A percentile compares a stretch with the other conserved stretches of the same genome.
These are phyloP conservation scores for Hylyphantes graminicola DNA, from an alignment of 1,140 invertebrate species.

Conservation along the genomic window DNA sequence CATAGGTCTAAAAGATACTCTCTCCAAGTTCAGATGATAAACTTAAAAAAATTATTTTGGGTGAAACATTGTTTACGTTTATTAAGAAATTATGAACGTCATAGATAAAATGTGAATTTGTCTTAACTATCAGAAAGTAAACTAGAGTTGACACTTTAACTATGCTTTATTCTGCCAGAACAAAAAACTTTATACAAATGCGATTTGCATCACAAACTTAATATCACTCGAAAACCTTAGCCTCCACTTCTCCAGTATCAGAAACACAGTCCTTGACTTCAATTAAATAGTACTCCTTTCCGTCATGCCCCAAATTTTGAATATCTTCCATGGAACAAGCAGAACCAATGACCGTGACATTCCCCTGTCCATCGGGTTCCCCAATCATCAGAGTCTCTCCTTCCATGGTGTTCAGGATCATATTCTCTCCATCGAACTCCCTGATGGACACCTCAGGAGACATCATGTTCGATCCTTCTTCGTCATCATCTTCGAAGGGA, in stretches of 20 bases:
- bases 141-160: constrained; percentile 9
- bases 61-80: not conserved
- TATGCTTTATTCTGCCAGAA: not conserved
- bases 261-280: constrained; percentile 46
- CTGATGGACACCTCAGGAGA: constrained; percentile 50
- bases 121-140: constrained; percentile 1
- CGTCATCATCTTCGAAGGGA: constrained; percentile 24
- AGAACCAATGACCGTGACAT: constrained; percentile 53
- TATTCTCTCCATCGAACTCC: constrained; percentile 44
- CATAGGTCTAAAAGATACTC: too few species aligned
- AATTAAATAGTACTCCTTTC: constrained; percentile 55
- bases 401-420: constrained; percentile 42
- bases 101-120: not conserved
- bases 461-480: constrained; percentile 24
- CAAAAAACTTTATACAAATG: not conserved
- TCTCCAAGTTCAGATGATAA: not conserved
- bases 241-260: constrained; percentile 28
- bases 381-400: constrained; percentile 52
- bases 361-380: constrained; percentile 50
- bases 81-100: not conserved
- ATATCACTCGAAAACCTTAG: constrained; percentile 48
- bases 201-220: not conserved
- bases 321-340: constrained; percentile 56
- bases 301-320: constrained; percentile 46
- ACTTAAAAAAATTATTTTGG: not conserved